These are phyloP conservation scores for Drosophila rhopaloa DNA, from an alignment of 1,140 invertebrate species.

Conservation along the genomic window DNA sequence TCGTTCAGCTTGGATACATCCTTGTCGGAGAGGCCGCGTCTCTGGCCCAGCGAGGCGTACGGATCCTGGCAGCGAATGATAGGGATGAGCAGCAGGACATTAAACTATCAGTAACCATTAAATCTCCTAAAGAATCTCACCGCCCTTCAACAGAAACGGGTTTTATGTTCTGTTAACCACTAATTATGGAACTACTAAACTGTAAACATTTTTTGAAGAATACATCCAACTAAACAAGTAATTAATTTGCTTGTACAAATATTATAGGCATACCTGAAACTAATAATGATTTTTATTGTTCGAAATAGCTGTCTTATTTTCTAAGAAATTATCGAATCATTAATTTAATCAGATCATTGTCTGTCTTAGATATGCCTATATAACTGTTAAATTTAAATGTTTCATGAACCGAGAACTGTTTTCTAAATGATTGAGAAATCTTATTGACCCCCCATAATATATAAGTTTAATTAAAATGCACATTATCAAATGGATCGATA, in stretches of 20 bases:
- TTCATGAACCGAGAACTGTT: not conserved
- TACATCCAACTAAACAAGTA: not conserved
- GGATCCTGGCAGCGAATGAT: constrained; percentile 57
- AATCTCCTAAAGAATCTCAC: not conserved
- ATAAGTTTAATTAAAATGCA: not conserved
- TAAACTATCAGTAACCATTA: not conserved
- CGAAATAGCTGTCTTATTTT: not conserved
- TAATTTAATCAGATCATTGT: not conserved
- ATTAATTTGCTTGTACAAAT: not conserved
- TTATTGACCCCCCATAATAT: not conserved
- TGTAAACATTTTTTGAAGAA: not conserved
- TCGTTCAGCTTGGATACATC: constrained; percentile 88
- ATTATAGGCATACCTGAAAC: not conserved
- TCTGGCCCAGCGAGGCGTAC: constrained; percentile 87
- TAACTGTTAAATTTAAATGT: constrained; percentile 1
- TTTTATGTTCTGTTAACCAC: no score
- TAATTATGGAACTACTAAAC: no score
- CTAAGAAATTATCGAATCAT: no score
- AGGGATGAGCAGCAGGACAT: not conserved
- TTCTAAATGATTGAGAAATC: not conserved
- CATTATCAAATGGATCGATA: not conserved
- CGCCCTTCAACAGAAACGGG: not conserved
- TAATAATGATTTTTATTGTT: not conserved
- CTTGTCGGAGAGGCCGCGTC: constrained; percentile 88
- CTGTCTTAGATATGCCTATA: not conserved